Evolutionary conservation across 2,888 invertebrate species (phyloP), one percentile per base, ranked within the genome.

Genomic region (Mactromeris polynyma): DNA sequence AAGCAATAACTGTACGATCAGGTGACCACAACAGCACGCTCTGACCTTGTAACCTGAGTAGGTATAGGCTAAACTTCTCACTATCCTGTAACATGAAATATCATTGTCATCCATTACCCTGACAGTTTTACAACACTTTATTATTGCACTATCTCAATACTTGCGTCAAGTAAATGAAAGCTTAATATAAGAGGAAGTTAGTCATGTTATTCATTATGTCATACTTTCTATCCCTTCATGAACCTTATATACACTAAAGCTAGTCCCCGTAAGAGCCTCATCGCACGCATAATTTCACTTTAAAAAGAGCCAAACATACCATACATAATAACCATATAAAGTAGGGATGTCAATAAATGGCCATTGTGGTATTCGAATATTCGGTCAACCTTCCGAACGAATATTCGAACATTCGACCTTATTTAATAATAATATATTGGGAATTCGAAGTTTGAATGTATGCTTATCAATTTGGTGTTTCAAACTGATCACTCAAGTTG

Each of bases 121-220:
- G 84, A 84, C 84, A 84, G 46, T 33, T 84, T 84, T 84, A 84
- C 51, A 19, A 46, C 36, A 77, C n/a, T 69, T n/a, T 73, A 42
- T 40, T 21, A 82, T 64, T 64, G 64, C 36, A 26, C 36, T 64
- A 73, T 33, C 31, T 19, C 73, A 36, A 36, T 73, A 33, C 33
- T 73, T 17, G 73, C 36, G 73, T 73, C 73, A 33, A 36, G 21
- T 80, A 21, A 31, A 46, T n/a, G 42, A 42, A 73, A 33, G 6
- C 19, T 36, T 73, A 1, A 73, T 73, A 36, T 33, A 36, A 36
- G 17, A 33, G 19, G 31, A 36, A 36, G 36, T 73, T 31, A 31
- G 80, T 80, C 42, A 80, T 80, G 42, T 46, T 42, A n/a, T 19
- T 11, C 2, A n/a, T 80, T 46, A 46, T n/a, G 36, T 51, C 80